Evolutionary conservation across 2,797 vertebrate genomes (phyloP).

Genomic region (Premnoplex brunnescens): DNA sequence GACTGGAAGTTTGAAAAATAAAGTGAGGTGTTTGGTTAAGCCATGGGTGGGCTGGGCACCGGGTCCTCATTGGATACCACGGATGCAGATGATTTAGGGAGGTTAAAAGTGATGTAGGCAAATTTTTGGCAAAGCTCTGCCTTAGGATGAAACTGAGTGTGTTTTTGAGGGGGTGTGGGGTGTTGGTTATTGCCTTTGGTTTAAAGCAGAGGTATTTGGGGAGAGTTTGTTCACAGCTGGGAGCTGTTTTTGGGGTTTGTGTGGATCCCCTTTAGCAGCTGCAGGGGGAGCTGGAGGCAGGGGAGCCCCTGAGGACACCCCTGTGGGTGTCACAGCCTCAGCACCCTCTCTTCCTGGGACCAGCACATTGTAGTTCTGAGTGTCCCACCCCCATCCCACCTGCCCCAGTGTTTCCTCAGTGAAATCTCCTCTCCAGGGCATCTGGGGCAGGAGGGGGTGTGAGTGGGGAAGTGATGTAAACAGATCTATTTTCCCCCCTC

Average conservation of each 20-base stretch:
- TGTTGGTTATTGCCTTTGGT: not conserved
- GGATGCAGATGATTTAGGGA: not conserved
- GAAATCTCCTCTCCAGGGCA: not conserved
- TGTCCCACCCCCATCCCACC: not conserved
- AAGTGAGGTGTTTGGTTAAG: not conserved
- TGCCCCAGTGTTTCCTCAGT: not conserved
- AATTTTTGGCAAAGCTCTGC: not conserved
- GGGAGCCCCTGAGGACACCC: not conserved
- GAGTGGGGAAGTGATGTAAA: not conserved
- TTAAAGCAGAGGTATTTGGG: not conserved
- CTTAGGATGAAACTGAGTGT: rapidly evolving
- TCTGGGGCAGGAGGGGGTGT: not conserved
- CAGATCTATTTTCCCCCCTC: not conserved
- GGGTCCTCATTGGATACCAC: rapidly evolving
- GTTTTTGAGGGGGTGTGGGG: not conserved
- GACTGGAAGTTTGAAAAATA: not conserved
- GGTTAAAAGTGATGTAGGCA: not conserved
- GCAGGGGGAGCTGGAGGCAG: rapidly evolving
- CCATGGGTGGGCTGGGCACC: not conserved
- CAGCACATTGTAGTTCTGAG: not conserved
- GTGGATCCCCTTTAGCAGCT: not conserved
- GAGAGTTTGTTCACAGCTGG: not conserved
- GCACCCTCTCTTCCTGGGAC: not conserved
- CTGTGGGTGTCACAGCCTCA: not conserved
- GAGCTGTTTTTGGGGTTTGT: not conserved